Base-by-base conservation (phyloP, 2,888 invertebrate genomes). In the Heliconius ethilla region DNA sequence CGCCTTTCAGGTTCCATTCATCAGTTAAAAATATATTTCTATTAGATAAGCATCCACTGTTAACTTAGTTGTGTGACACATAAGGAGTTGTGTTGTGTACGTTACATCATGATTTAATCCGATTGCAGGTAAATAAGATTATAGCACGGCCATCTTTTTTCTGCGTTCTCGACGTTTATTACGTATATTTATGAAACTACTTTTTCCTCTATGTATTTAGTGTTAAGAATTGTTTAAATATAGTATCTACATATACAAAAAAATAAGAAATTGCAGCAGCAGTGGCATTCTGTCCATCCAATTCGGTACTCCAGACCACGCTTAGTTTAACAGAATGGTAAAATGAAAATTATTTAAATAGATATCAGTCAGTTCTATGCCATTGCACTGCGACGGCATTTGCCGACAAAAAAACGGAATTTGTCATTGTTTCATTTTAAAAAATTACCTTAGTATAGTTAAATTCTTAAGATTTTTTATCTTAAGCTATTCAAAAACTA, bases 101-200 rank as follows among this genome's bases (percentile, higher is more conserved):
- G 45, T 79, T 80, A 75, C 78, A 70, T 78, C 70, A 78, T 59
- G 51, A 25, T 75, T 67, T 80, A 80, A 80, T 80, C 75, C 70
- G 75, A 78, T 80, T 78, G 59, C 76, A 45, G 37, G 55, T 70
- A 76, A 78, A 78, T 76, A 65, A 78, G 78, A 80, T 80, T 76
- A 80, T 27, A 45, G 65, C 22, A 55, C 69, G 62, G 67, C 59
- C 70, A 78, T 78, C 76, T 75, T 80, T 78, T 70, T 65, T 51
- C 75, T 67, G 29, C 33, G n/a, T 76, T 65, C 37, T 78, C 59
- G n/a, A 45, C 15, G 63, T 25, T 62, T 72, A 75, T 76, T 76
- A 76, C 65, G 62, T 70, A 70, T 63, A 76, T 62, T 76, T 70
- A 62, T 69, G 59, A 70, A 63, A 45, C 62, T 27, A 70, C 7